phyloP scores from a whole-genome alignment of 2,888 invertebrate genomes.

The Amphipyra berbera region DNA sequence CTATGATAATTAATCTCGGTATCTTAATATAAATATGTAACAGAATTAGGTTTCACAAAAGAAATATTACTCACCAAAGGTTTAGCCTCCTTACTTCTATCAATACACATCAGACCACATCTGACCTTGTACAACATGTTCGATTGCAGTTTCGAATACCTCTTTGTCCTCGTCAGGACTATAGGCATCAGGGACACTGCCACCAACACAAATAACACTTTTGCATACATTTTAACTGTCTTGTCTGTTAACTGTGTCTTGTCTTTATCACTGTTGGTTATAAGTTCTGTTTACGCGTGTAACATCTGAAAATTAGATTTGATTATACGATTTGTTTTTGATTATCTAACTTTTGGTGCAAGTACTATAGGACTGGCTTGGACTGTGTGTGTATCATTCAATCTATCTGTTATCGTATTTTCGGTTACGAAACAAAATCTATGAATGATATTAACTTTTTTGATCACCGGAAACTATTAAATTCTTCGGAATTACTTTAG shows the following conservation, averaged over 20 bases:
- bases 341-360: not conserved
- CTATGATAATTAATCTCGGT: no score
- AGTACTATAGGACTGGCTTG: no score
- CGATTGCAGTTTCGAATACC: conserved; percentile 80
- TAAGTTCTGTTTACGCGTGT: conserved; percentile 25
- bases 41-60: not conserved
- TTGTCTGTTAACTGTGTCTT: conserved; percentile 40
- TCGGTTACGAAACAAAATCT: not conserved
- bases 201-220: conserved; percentile 70
- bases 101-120: conserved; percentile 90
- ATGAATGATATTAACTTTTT: conserved; percentile 9
- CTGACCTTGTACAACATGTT: conserved; percentile 90
- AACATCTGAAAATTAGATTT: conserved; percentile 47
- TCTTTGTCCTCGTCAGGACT: conserved; percentile 73
- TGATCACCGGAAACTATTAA: conserved; percentile 7
- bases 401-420: not conserved
- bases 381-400: not conserved
- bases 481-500: conserved; percentile 5
- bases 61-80: conserved; percentile 71
- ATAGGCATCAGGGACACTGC: conserved; percentile 67
- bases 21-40: not conserved
- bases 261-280: conserved; percentile 19
- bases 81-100: conserved; percentile 77
- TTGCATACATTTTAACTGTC: conserved; percentile 69
- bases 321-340: not conserved